Percentiles rank a stretch among this genome's conserved stretches.
Evolutionary conservation across 2,888 invertebrate species (phyloP).

Genomic region (Marronus borbonicus): DNA sequence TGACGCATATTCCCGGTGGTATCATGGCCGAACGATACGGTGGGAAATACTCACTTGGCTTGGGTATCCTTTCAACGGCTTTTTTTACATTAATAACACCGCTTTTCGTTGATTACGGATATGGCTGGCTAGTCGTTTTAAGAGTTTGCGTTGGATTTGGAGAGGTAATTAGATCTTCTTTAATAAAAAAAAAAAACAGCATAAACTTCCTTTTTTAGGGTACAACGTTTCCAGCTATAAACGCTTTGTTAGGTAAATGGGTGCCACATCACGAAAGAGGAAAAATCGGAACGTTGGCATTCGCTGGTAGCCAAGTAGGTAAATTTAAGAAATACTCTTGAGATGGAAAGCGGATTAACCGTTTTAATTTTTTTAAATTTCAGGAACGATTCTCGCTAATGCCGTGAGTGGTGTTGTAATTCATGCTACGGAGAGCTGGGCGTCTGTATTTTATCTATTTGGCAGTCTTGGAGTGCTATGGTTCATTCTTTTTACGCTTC

Average conservation of each 20-base stretch:
- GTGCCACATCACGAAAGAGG: constrained; percentile 85
- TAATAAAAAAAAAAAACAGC: neutral
- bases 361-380: constrained; percentile 8
- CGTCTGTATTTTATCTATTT: constrained; percentile 86
- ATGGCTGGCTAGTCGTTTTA: constrained; percentile 78
- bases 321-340: constrained; percentile 34
- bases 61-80: constrained; percentile 88
- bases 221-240: constrained; percentile 88
- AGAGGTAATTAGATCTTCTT: constrained; percentile 69
- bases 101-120: constrained; percentile 77
- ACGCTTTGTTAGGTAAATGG: constrained; percentile 86
- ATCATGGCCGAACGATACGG: constrained; percentile 86
- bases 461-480: constrained; percentile 82
- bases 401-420: constrained; percentile 80
- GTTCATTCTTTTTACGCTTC: constrained; percentile 73
- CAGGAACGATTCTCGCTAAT: constrained; percentile 76
- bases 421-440: constrained; percentile 79
- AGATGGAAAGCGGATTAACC: neutral
- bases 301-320: constrained; percentile 84
- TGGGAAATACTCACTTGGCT: constrained; percentile 87
- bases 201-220: constrained; percentile 71
- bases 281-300: constrained; percentile 84
- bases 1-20: constrained; percentile 89
- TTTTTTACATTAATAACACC: constrained; percentile 88
- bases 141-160: constrained; percentile 80